Conservation (phyloP, 2,797 vertebrate species). For the Gallinago solitaria region DNA sequence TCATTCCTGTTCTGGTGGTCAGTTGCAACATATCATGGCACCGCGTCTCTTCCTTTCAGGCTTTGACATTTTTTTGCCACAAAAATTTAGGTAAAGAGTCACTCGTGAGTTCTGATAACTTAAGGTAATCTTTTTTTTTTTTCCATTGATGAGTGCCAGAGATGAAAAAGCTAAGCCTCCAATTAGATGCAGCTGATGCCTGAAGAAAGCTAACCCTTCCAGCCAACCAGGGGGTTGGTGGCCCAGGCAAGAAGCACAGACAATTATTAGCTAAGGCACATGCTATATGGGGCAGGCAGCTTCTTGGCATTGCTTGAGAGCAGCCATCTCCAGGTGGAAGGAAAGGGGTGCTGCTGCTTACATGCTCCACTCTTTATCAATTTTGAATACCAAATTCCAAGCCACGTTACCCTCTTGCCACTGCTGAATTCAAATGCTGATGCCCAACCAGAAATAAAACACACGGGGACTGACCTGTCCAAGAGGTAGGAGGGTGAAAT, state of each 20-base stretch:
- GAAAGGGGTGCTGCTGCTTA: background rate
- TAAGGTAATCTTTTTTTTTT: background rate
- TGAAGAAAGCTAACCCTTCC: background rate
- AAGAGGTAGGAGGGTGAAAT: background rate
- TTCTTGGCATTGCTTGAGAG: background rate
- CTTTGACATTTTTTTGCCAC: background rate
- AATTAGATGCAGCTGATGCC: background rate
- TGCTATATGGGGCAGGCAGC: background rate
- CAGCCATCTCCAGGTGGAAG: background rate
- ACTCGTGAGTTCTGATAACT: background rate
- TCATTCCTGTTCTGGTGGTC: background rate
- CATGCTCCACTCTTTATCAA: background rate
- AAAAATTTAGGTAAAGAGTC: background rate
- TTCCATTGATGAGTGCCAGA: background rate
- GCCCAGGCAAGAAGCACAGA: background rate
- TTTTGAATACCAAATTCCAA: background rate
- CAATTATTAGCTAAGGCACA: background rate
- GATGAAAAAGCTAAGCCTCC: background rate
- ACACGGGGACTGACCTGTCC: background rate
- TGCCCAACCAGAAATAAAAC: background rate
- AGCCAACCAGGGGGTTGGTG: background rate
- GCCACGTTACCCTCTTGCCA: fast-evolving
- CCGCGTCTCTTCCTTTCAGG: background rate
- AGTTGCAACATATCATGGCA: background rate
- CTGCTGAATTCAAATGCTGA: background rate